Conservation (phyloP, 2,888 invertebrate genomes). For the Nezara viridula region DNA sequence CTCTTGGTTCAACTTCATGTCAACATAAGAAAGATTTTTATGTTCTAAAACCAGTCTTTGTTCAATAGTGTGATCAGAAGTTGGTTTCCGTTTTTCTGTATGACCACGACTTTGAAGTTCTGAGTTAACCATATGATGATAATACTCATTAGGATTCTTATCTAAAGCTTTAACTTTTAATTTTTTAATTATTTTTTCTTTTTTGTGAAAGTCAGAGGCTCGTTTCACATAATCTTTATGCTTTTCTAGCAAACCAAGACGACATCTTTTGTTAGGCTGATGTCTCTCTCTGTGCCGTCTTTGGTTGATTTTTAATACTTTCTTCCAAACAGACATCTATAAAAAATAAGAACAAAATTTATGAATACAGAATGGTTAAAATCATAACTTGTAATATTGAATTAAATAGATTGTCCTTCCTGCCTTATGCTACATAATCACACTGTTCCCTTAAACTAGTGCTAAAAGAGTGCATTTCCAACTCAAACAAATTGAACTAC, state of each 20-base stretch:
- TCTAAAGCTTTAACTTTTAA: conserved; percentile 88
- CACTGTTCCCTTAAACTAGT: no score
- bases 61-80: conserved; percentile 82
- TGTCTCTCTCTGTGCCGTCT: conserved; percentile 88
- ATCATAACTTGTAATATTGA: background rate
- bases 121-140: conserved; percentile 96
- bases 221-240: conserved; percentile 89
- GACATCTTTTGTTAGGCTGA: conserved; percentile 82
- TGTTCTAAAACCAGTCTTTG: conserved; percentile 91
- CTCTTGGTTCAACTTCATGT: conserved; percentile 88
- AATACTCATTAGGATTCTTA: conserved; percentile 98
- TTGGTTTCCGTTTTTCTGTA: conserved; percentile 71
- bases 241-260: conserved; percentile 88
- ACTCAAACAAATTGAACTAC: no score
- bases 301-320: conserved; percentile 87
- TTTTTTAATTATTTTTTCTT: conserved; percentile 84
- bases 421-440: no score
- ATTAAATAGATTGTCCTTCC: no score
- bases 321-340: conserved; percentile 90
- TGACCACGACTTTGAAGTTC: conserved; percentile 74
- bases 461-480: no score
- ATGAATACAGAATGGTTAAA: background rate
- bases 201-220: conserved; percentile 84
- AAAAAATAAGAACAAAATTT: background rate
- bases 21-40: conserved; percentile 91